Percentiles rank a stretch among this genome's conserved stretches.
These are phyloP conservation scores for Dendrolimus houi DNA, from an alignment of 2,888 invertebrate species.

Conservation along the genomic window DNA sequence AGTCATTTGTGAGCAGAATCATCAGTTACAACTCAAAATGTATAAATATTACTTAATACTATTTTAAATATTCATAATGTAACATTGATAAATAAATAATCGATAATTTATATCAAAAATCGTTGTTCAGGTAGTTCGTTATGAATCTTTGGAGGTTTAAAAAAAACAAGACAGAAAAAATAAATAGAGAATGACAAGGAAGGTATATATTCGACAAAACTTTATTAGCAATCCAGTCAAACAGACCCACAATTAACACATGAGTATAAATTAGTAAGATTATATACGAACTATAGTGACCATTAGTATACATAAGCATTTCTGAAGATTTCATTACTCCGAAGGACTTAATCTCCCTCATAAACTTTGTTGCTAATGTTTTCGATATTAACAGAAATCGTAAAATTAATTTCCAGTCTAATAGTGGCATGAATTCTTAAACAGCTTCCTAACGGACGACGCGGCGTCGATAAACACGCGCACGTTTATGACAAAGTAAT, in stretches of 20 bases:
- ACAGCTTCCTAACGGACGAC: slow-evolving; percentile 48
- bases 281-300: neutral
- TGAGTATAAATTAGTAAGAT: neutral
- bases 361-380: slow-evolving; percentile 43
- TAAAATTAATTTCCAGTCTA: slow-evolving; percentile 45
- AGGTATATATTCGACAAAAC: too few relatives aligned
- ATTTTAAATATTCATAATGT: too few relatives aligned
- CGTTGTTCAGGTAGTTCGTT: too few relatives aligned
- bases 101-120: too few relatives aligned
- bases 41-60: too few relatives aligned
- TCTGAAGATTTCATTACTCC: slow-evolving; percentile 12
- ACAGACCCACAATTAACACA: neutral
- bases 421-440: slow-evolving; percentile 44
- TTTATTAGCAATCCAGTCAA: too few relatives aligned
- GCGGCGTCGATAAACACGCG: slow-evolving; percentile 32
- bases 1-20: too few relatives aligned
- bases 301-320: neutral
- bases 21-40: too few relatives aligned
- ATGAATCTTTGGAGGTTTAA: too few relatives aligned
- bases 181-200: too few relatives aligned
- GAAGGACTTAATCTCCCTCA: slow-evolving; percentile 26
- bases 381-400: slow-evolving; percentile 44
- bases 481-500: slow-evolving; percentile 66
- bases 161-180: too few relatives aligned
- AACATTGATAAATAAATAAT: too few relatives aligned